phyloP scores from a whole-genome alignment of 2,888 invertebrate species.

The Hedychridium roseum region DNA sequence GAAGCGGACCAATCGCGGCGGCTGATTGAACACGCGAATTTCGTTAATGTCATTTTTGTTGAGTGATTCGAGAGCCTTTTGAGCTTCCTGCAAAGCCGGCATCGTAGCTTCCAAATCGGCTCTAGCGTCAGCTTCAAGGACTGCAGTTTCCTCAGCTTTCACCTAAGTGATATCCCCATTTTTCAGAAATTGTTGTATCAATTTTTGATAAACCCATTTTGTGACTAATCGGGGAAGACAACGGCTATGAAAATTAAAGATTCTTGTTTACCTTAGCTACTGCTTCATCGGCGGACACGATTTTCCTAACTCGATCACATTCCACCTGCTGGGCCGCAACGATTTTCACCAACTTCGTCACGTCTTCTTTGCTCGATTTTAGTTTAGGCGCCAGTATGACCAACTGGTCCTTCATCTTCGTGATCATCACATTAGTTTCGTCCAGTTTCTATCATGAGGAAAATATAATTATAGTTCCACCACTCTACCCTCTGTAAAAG shows the following conservation, averaged over 20 bases:
- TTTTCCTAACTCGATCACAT: slow-evolving; percentile 81
- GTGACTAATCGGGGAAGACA: too few species aligned
- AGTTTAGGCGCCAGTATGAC: slow-evolving; percentile 83
- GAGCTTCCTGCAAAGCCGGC: slow-evolving; percentile 86
- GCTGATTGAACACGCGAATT: slow-evolving; percentile 86
- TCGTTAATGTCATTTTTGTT: slow-evolving; percentile 93
- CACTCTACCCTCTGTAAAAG: too few species aligned
- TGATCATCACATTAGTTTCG: slow-evolving; percentile 83
- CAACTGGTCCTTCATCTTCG: slow-evolving; percentile 85
- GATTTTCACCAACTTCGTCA: slow-evolving; percentile 77
- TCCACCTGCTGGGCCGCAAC: slow-evolving; percentile 82
- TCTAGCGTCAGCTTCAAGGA: slow-evolving; percentile 87
- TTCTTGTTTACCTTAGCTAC: slow-evolving; percentile 74
- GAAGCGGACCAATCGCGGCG: slow-evolving; percentile 84
- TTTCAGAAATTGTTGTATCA: background rate
- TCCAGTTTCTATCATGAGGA: slow-evolving; percentile 72
- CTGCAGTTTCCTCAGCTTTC: slow-evolving; percentile 85
- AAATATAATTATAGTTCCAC: background rate
- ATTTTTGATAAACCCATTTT: too few species aligned
- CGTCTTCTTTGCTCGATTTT: slow-evolving; percentile 78
- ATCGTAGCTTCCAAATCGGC: slow-evolving; percentile 84
- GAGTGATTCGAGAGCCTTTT: slow-evolving; percentile 82
- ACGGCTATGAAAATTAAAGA: too few species aligned
- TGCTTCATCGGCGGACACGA: slow-evolving; percentile 85
- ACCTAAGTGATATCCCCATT: slow-evolving; percentile 64